Evolutionary conservation across 2,113 vertebrate species (phyloP).

Genomic region (Epinephelus lanceolatus): DNA sequence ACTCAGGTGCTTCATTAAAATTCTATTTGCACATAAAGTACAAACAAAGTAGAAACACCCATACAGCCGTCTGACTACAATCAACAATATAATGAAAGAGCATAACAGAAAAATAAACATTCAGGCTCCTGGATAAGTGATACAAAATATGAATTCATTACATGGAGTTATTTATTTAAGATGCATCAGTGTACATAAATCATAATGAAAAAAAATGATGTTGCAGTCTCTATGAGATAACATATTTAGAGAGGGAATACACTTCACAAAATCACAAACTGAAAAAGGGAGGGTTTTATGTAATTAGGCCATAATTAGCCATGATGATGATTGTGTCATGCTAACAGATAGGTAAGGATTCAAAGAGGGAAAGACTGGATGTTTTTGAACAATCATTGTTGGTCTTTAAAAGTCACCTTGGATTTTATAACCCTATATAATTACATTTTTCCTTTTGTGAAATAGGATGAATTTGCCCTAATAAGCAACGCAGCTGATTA

Average conservation of each 20-base stretch:
- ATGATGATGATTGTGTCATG: not conserved
- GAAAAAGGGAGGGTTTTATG: not conserved
- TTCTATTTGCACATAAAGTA: slow-evolving; percentile 33
- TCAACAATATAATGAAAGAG: slow-evolving; percentile 5
- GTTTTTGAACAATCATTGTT: not conserved
- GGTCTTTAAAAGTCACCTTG: not conserved
- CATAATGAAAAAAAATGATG: not conserved
- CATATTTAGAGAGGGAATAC: not conserved
- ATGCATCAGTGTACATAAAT: not conserved
- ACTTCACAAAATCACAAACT: no score
- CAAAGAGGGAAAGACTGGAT: not conserved
- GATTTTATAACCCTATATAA: not conserved
- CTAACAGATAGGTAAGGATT: not conserved
- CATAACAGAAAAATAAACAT: not conserved
- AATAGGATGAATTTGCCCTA: no score
- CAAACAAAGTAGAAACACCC: slow-evolving; percentile 26
- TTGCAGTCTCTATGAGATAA: not conserved
- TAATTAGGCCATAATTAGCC: not conserved
- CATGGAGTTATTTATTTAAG: not conserved
- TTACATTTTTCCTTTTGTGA: not conserved
- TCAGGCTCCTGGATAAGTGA: not conserved
- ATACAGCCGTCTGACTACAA: slow-evolving; percentile 4
- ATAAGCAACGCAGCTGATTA: not conserved
- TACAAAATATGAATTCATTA: not conserved
- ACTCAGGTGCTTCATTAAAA: slow-evolving; percentile 44